Evolutionary conservation across 2,888 invertebrate genomes (phyloP).

Genomic region (Polydrusus pterygomalis): DNA sequence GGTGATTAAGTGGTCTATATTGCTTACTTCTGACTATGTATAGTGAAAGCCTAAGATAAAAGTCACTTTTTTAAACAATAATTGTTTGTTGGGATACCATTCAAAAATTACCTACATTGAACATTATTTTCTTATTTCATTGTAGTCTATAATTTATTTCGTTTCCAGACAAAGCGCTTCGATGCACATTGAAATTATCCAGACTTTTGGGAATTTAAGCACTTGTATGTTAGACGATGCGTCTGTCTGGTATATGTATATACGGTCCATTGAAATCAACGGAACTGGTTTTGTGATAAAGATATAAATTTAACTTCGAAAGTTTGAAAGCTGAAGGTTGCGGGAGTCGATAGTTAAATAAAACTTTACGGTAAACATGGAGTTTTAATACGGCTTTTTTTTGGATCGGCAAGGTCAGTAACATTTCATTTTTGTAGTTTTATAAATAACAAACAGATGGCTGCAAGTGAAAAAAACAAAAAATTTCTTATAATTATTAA

Average conservation of each 20-base stretch:
- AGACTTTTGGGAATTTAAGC: slow-evolving; percentile 22
- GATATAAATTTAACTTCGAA: slow-evolving; percentile 16
- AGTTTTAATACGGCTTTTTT: too few species aligned
- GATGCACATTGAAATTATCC: slow-evolving; percentile 22
- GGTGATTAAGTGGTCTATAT: too few species aligned
- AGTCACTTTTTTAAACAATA: too few species aligned
- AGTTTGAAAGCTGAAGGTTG: background rate
- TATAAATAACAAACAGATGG: too few species aligned
- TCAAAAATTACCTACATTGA: background rate
- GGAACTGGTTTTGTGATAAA: slow-evolving; percentile 17
- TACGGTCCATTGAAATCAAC: slow-evolving; percentile 20
- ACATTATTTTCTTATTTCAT: background rate
- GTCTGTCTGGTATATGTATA: slow-evolving; percentile 14
- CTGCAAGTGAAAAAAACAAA: background rate
- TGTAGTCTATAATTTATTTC: background rate
- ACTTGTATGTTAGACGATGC: slow-evolving; percentile 1
- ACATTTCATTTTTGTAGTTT: too few species aligned
- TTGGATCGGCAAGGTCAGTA: too few species aligned
- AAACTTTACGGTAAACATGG: background rate
- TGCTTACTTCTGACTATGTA: too few species aligned
- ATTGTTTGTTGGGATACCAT: too few species aligned
- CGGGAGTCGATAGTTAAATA: background rate
- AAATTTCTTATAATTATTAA: too few species aligned
- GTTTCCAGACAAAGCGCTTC: slow-evolving; percentile 8
- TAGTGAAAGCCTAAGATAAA: too few species aligned